A percentile compares a stretch with the other conserved stretches of the same genome.
These are phyloP conservation scores for Dromococcyx pavoninus DNA, from an alignment of 2,797 vertebrate genomes.

Conservation along the genomic window DNA sequence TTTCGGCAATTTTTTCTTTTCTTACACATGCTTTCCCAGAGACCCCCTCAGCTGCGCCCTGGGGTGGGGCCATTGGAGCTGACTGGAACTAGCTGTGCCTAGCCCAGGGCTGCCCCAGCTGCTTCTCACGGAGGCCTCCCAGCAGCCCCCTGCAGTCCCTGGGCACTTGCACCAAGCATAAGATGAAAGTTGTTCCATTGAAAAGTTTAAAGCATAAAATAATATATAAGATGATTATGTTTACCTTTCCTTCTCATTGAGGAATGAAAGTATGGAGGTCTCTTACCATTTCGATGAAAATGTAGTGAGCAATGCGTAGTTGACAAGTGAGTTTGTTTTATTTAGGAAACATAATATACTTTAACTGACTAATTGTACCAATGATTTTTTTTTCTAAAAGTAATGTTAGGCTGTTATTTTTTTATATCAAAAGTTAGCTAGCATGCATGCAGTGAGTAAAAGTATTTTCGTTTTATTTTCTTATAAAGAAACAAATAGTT, in stretches of 20 bases:
- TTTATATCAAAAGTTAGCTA: neutral
- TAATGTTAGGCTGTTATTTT: neutral
- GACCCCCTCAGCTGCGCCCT: neutral
- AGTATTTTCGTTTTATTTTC: neutral
- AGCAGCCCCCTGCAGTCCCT: too few relatives aligned
- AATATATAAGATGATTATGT: neutral
- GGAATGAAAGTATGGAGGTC: neutral
- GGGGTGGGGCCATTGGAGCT: rapidly evolving
- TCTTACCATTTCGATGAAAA: neutral
- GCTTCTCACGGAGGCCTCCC: too few relatives aligned
- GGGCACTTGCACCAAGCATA: rapidly evolving
- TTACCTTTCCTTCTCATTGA: rapidly evolving
- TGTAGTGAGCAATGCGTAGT: rapidly evolving
- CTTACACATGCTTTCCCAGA: neutral
- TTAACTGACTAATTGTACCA: neutral
- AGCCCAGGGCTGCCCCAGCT: rapidly evolving
- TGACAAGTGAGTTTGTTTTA: neutral
- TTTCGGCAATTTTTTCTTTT: neutral
- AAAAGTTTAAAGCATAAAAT: neutral
- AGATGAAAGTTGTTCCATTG: neutral
- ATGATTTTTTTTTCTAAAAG: neutral
- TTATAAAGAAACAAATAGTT: neutral
- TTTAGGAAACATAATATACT: too few relatives aligned
- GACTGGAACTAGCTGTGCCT: rapidly evolving
- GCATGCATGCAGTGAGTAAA: neutral